Conservation (phyloP, 2,888 invertebrate genomes). For the Melieria picta region DNA sequence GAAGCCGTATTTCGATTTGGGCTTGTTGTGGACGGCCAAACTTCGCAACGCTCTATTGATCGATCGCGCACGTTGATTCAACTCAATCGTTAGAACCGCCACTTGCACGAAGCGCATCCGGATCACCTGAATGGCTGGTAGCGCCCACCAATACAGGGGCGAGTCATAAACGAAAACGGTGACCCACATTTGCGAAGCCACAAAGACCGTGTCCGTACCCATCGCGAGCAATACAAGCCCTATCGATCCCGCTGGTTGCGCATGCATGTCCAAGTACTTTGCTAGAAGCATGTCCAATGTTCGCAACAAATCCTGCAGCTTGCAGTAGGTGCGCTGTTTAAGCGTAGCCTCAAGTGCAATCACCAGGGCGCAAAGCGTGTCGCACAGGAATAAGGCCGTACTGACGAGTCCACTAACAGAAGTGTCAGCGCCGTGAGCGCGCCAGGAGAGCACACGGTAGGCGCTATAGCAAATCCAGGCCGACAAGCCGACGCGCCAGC, state of each 20-base stretch:
- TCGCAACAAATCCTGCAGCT: constrained; percentile 7
- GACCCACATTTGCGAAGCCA: constrained; percentile 5
- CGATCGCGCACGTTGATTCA: neutral
- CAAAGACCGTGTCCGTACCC: neutral
- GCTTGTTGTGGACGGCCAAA: constrained; percentile 16
- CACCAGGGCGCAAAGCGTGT: constrained; percentile 33
- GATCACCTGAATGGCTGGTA: neutral
- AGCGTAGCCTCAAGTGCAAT: constrained; percentile 40
- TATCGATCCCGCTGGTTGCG: neutral
- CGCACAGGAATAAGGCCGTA: constrained; percentile 38
- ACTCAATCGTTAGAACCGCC: neutral
- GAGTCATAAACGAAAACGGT: neutral
- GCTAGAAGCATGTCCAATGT: constrained; percentile 34
- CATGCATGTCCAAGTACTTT: neutral
- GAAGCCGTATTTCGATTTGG: constrained; percentile 20
- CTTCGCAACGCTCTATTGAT: neutral
- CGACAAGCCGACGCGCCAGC: constrained; percentile 31
- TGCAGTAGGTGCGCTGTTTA: constrained; percentile 22
- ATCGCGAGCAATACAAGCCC: neutral
- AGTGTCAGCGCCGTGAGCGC: constrained; percentile 24
- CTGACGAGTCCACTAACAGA: constrained; percentile 41
- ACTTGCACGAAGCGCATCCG: constrained; percentile 17
- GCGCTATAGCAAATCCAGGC: constrained; percentile 16
- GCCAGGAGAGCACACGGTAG: constrained; percentile 33
- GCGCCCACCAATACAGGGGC: constrained; percentile 5